Evolutionary conservation across 2,113 vertebrate genomes (phyloP).

Genomic region (Epinephelus cyanopodus): DNA sequence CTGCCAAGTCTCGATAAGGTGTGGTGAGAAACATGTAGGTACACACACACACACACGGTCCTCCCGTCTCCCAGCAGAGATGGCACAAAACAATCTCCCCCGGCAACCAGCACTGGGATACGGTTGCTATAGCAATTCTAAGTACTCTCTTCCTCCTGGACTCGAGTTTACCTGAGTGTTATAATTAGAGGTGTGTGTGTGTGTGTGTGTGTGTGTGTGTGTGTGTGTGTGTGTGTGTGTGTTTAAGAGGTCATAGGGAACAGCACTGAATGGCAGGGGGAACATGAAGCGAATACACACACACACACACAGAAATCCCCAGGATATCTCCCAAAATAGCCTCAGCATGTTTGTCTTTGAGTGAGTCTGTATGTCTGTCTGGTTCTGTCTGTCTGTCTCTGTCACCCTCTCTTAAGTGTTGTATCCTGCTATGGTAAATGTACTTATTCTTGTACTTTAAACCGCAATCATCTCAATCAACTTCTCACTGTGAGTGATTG

Average conservation of each 20-base stretch:
- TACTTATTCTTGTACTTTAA: too few relatives aligned
- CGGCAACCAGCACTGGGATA: constrained; percentile 84
- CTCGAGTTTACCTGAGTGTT: constrained; percentile 75
- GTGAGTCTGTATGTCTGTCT: not conserved
- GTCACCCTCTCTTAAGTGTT: not conserved
- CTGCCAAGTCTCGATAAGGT: not conserved
- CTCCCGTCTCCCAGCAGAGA: constrained; percentile 74
- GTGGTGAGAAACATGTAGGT: constrained; percentile 16
- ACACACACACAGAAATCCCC: constrained; percentile 42
- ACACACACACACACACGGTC: constrained; percentile 10
- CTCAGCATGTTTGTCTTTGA: constrained; percentile 21
- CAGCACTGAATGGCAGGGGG: constrained; percentile 36
- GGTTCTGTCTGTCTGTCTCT: not conserved
- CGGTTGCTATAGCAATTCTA: constrained; percentile 89
- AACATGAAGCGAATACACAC: constrained; percentile 34
- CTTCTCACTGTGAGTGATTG: too few relatives aligned
- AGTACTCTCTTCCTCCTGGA: constrained; percentile 83
- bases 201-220: constrained; percentile 38
- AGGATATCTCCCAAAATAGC: constrained; percentile 42
- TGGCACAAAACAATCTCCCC: constrained; percentile 81
- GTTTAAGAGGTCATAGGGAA: constrained; percentile 40
- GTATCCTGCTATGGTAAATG: too few relatives aligned
- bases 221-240: constrained; percentile 31
- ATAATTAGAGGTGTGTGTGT: constrained; percentile 63
- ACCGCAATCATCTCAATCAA: too few relatives aligned